Conservation (phyloP, 1,140 invertebrate species). For the Saccostrea echinata region DNA sequence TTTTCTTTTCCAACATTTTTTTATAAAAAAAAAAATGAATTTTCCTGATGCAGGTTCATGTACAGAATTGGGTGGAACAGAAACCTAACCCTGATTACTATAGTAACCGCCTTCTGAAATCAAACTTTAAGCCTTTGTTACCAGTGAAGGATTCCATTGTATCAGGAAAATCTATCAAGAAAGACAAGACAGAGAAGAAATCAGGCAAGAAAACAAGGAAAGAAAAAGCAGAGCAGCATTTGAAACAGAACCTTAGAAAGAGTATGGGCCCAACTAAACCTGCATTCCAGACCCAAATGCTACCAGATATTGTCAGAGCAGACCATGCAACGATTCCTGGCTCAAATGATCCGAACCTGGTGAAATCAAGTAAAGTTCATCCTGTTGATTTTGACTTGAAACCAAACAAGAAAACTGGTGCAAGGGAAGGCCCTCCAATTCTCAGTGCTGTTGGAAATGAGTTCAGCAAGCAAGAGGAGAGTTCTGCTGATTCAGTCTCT, state of each 20-base stretch:
- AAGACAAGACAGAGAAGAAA: background rate
- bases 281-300: background rate
- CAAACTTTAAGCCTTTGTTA: conserved; percentile 6
- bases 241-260: background rate
- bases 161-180: background rate
- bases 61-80: background rate
- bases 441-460: no score
- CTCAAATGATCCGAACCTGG: background rate
- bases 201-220: conserved; percentile 17
- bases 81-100: background rate
- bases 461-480: background rate
- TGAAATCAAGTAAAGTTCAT: conserved; percentile 26
- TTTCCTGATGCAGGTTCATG: background rate
- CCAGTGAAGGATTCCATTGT: background rate
- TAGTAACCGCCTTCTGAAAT: background rate
- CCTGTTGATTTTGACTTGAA: background rate
- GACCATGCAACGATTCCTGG: background rate
- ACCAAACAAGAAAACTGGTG: background rate
- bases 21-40: background rate
- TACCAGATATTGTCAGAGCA: background rate
- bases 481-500: background rate
- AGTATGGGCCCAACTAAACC: background rate
- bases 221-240: conserved; percentile 9
- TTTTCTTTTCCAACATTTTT: background rate
- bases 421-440: no score